Conservation (phyloP, 2,797 vertebrate genomes). For the Adelosebastes latens region DNA sequence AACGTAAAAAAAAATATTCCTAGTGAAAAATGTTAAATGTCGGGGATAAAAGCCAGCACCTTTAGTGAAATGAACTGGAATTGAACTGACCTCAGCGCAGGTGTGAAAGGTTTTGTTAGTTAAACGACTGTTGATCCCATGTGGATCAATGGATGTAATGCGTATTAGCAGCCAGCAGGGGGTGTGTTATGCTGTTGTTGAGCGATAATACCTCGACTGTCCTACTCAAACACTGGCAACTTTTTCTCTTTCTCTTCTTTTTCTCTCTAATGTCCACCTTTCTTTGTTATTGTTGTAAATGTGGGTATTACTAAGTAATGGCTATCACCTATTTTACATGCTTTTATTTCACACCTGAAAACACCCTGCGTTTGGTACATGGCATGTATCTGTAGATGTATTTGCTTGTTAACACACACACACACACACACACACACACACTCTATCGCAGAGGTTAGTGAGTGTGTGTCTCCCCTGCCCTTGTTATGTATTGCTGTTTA, state of each 20-base stretch:
- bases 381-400: slow-evolving; percentile 1
- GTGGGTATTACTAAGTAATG: neutral
- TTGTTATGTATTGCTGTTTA: slow-evolving; percentile 92
- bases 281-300: neutral
- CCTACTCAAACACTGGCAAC: slow-evolving; percentile 17
- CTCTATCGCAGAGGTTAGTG: slow-evolving; percentile 47
- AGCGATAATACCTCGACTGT: neutral
- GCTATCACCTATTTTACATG: neutral
- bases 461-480: slow-evolving; percentile 76
- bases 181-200: slow-evolving; percentile 65
- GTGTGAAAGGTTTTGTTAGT: slow-evolving; percentile 35
- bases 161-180: slow-evolving; percentile 63
- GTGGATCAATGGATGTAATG: slow-evolving; percentile 50
- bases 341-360: neutral
- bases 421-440: neutral
- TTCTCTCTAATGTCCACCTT: neutral
- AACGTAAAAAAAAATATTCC: neutral
- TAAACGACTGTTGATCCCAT: slow-evolving; percentile 21
- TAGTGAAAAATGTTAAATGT: neutral
- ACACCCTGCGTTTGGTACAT: neutral
- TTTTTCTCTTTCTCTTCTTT: slow-evolving; percentile 32
- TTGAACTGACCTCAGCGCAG: slow-evolving; percentile 7
- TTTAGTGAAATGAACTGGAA: neutral
- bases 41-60: neutral
- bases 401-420: slow-evolving; percentile 26